A percentile compares a stretch with the other conserved stretches of the same genome.
phyloP scores from a whole-genome alignment of 2,797 vertebrate species.

The Sebastiscus tertius region DNA sequence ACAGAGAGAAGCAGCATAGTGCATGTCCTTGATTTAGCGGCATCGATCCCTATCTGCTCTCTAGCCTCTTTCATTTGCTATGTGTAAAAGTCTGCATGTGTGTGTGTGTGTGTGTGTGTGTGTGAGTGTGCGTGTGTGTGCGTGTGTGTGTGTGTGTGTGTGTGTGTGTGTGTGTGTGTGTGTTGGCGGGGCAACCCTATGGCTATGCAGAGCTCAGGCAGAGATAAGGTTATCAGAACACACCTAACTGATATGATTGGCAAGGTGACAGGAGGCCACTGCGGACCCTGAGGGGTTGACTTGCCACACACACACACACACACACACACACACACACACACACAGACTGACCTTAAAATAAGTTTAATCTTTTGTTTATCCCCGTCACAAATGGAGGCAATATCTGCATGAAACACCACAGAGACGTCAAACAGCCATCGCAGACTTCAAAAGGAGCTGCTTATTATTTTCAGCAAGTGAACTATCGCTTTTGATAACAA shows the following conservation, averaged over 20 bases:
- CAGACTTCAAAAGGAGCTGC: constrained; percentile 65
- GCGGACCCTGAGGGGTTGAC: constrained; percentile 50
- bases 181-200: constrained; percentile 49
- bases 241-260: constrained; percentile 81
- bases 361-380: constrained; percentile 79
- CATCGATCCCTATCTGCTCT: constrained; percentile 78
- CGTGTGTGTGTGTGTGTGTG: neutral
- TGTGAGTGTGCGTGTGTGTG: neutral
- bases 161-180: constrained; percentile 1
- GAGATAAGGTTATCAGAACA: constrained; percentile 82
- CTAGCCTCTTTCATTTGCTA: constrained; percentile 72
- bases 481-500: constrained; percentile 68
- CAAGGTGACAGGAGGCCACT: constrained; percentile 76
- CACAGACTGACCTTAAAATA: constrained; percentile 67
- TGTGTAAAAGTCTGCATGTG: constrained; percentile 52
- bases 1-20: constrained; percentile 74
- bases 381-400: constrained; percentile 69
- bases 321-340: constrained; percentile 12
- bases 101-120: constrained; percentile 29
- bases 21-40: constrained; percentile 81
- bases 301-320: constrained; percentile 42
- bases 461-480: constrained; percentile 72
- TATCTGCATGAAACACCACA: constrained; percentile 76
- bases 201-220: constrained; percentile 75
- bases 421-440: constrained; percentile 59